Conservation (phyloP, 2,113 vertebrate genomes). For the Burhinus oedicnemus region DNA sequence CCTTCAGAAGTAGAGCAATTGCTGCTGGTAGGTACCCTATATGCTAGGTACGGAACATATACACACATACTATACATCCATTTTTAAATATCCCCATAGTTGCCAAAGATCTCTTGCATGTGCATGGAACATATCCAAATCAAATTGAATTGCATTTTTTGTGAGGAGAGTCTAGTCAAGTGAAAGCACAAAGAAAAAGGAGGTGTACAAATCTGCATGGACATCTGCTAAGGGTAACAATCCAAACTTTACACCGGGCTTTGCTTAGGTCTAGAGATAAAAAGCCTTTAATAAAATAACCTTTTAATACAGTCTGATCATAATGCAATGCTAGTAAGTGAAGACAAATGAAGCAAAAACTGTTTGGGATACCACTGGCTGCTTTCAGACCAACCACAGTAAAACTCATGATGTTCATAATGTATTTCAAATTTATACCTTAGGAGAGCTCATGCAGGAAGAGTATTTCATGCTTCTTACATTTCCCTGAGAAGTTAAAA, state of each 20-base stretch:
- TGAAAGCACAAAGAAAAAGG: neutral
- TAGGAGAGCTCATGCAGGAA: neutral
- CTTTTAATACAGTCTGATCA: neutral
- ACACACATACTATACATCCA: too few relatives aligned
- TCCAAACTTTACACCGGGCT: neutral
- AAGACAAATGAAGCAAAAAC: neutral
- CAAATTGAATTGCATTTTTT: neutral
- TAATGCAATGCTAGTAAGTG: neutral
- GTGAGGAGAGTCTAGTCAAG: neutral
- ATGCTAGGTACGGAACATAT: accelerated
- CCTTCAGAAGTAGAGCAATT: neutral
- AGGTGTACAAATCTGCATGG: neutral
- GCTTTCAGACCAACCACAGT: neutral
- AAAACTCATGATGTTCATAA: neutral
- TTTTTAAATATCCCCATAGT: neutral
- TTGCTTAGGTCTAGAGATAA: neutral
- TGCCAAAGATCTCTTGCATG: neutral
- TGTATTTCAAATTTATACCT: neutral
- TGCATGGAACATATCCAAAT: neutral
- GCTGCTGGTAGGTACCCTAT: neutral
- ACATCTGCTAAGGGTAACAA: neutral
- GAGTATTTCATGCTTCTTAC: neutral
- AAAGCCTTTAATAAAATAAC: neutral
- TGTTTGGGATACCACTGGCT: neutral
- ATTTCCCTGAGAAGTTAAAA: neutral